phyloP scores from a whole-genome alignment of 35 echinoderm and acorn worm species.

The Lytechinus pictus region DNA sequence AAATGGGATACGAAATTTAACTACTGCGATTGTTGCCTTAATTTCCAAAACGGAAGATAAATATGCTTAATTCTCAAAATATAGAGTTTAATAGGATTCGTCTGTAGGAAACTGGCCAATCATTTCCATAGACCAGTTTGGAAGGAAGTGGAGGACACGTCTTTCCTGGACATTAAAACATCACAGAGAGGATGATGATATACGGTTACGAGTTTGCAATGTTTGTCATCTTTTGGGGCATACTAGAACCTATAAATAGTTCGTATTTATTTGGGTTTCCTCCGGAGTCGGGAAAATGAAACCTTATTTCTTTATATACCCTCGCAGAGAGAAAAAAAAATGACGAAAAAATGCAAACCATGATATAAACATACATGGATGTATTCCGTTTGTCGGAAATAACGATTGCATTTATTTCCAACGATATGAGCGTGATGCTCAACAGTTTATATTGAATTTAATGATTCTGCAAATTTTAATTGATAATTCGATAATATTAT shows the following conservation, averaged over 20 bases:
- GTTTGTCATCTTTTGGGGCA: not conserved
- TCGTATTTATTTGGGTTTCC: not conserved
- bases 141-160: not conserved
- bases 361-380: not conserved
- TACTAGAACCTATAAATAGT: not conserved
- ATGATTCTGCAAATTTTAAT: no score
- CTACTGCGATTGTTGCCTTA: no score
- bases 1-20: no score
- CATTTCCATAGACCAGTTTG: not conserved
- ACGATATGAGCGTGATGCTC: no score
- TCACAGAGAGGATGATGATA: not conserved
- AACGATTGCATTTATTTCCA: not conserved
- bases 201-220: not conserved
- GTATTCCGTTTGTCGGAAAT: not conserved
- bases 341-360: not conserved
- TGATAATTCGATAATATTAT: no score
- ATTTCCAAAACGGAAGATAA: no score
- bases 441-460: no score
- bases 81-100: no score
- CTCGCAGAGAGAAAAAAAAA: not conserved
- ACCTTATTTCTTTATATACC: not conserved
- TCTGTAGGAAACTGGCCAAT: not conserved
- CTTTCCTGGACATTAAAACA: not conserved
- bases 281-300: not conserved
- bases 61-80: no score